Conservation (phyloP, 2,888 invertebrate genomes). For the Lissocephala sabroskyi region DNA sequence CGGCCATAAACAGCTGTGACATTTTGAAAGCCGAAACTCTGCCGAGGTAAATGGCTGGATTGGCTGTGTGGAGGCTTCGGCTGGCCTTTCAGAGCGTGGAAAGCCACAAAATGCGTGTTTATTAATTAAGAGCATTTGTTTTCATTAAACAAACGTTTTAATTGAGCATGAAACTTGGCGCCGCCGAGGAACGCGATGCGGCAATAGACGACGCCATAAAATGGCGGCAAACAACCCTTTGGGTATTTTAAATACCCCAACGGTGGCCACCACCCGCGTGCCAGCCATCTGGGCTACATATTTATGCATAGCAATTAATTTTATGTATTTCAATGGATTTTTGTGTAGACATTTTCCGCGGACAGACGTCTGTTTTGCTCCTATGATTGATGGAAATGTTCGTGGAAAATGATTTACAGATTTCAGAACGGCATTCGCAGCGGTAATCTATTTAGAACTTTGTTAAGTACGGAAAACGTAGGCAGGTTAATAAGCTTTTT, state of each 20-base stretch:
- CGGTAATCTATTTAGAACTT: too few relatives aligned
- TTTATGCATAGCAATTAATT: constrained; percentile 70
- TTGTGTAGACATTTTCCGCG: constrained; percentile 16
- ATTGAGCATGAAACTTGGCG: constrained; percentile 69
- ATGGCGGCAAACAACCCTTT: constrained; percentile 34
- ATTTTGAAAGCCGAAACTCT: constrained; percentile 25
- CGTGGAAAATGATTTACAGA: constrained; percentile 2
- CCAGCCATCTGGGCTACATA: constrained; percentile 11
- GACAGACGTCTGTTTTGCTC: constrained; percentile 12
- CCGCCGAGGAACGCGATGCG: constrained; percentile 26
- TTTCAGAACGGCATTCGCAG: too few relatives aligned
- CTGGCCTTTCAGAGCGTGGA: constrained; percentile 6
- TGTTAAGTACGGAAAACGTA: background rate
- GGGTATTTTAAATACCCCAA: constrained; percentile 7
- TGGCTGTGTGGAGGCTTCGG: background rate
- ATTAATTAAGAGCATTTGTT: constrained; percentile 73
- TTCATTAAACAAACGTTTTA: constrained; percentile 72
- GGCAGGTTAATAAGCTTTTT: background rate
- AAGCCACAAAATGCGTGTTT: constrained; percentile 72
- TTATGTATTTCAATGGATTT: constrained; percentile 57
- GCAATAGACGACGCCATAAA: constrained; percentile 37
- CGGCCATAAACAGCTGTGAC: constrained; percentile 60
- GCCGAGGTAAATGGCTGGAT: background rate
- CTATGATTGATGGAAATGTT: constrained; percentile 34
- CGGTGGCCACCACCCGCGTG: constrained; percentile 23